Percentiles rank a stretch among this genome's conserved stretches.
These are phyloP conservation scores for Chionis minor DNA, from an alignment of 2,113 vertebrate genomes.

Conservation along the genomic window DNA sequence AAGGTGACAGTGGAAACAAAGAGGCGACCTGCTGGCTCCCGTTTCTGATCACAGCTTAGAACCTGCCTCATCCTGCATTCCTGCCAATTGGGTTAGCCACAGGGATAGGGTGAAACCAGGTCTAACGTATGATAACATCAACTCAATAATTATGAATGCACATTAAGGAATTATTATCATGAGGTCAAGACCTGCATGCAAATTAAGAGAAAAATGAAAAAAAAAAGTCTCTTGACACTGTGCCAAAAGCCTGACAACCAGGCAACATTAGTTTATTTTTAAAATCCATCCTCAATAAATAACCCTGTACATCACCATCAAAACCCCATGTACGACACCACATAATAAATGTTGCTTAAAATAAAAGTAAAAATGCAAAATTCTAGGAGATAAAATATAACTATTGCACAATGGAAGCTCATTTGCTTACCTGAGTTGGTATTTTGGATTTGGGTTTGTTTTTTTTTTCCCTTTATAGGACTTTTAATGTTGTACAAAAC, in stretches of 20 bases:
- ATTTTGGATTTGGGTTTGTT: neutral
- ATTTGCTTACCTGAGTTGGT: neutral
- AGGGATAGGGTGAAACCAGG: neutral
- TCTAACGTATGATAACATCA: neutral
- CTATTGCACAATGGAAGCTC: neutral
- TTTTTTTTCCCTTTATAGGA: neutral
- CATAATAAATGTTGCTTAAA: neutral
- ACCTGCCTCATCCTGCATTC: neutral
- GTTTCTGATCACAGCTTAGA: neutral
- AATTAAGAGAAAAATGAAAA: neutral
- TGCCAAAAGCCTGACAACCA: neutral
- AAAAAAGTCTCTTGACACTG: neutral
- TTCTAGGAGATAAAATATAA: neutral
- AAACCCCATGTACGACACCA: neutral
- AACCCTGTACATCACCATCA: neutral
- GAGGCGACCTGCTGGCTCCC: neutral
- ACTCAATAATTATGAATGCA: neutral
- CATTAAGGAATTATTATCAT: neutral
- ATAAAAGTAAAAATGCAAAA: neutral
- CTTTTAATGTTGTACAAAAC: neutral
- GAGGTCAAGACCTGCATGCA: neutral
- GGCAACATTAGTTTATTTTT: neutral
- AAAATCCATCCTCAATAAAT: neutral
- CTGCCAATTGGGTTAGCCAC: neutral
- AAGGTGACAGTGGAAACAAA: neutral